A percentile compares a stretch with the other conserved stretches of the same genome.
phyloP scores from a whole-genome alignment of 2,113 vertebrate species.

The Tenebrosternarchus preto region DNA sequence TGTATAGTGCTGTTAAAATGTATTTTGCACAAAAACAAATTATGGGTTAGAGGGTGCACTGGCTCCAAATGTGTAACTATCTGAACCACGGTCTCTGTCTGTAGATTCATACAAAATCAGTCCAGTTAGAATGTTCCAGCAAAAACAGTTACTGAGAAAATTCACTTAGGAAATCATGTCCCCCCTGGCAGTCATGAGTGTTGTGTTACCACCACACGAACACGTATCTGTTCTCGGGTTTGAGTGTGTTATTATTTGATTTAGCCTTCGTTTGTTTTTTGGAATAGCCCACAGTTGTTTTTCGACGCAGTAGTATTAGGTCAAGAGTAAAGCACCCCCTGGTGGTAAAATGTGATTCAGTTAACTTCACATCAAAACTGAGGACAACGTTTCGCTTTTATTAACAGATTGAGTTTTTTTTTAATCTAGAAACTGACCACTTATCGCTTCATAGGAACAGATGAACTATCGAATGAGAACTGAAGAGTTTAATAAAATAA shows the following conservation, averaged over 20 bases:
- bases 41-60: too few species aligned
- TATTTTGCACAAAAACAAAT: not conserved
- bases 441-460: too few species aligned
- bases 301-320: not conserved
- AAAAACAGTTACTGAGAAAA: not conserved
- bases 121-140: not conserved
- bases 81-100: too few species aligned
- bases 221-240: not conserved
- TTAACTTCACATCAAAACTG: not conserved
- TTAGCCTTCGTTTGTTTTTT: too few species aligned
- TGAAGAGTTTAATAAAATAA: too few species aligned
- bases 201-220: not conserved
- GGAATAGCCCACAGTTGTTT: not conserved
- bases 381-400: not conserved
- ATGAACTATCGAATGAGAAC: not conserved
- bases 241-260: not conserved
- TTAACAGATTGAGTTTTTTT: not conserved
- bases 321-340: conserved; percentile 16
- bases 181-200: too few species aligned
- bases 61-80: not conserved
- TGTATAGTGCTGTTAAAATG: not conserved
- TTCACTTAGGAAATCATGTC: not conserved
- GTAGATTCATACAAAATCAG: not conserved
- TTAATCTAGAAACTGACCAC: too few species aligned
- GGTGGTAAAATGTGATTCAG: not conserved